Evolutionary conservation across 2,888 invertebrate genomes (phyloP).

Genomic region (Hypsopygia costalis): DNA sequence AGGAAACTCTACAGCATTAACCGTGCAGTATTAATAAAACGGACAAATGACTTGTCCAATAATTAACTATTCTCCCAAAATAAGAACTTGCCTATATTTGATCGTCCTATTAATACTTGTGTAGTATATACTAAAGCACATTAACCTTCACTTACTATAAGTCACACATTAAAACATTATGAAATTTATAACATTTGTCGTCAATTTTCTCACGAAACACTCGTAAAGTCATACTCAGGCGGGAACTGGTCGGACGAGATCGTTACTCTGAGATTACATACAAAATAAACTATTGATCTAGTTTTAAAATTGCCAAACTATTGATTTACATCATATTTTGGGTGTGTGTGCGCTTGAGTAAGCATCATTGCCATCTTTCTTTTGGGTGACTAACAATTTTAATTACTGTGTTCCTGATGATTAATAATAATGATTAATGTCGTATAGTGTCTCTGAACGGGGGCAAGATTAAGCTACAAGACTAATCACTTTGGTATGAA

Average conservation of each 20-base stretch:
- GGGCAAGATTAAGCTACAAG: too few relatives aligned
- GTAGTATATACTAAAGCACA: neutral
- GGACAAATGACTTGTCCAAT: too few relatives aligned
- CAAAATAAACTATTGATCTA: conserved; percentile 29
- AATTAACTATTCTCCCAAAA: too few relatives aligned
- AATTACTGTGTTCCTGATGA: neutral
- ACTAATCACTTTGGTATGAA: too few relatives aligned
- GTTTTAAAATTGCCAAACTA: conserved; percentile 34
- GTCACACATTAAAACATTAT: neutral
- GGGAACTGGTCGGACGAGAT: conserved; percentile 28
- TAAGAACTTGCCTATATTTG: too few relatives aligned
- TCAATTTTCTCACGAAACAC: conserved; percentile 11
- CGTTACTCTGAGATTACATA: conserved; percentile 19
- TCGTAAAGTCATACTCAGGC: conserved; percentile 9
- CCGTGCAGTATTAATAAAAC: too few relatives aligned
- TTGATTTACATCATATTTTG: conserved; percentile 28
- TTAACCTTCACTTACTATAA: conserved; percentile 6
- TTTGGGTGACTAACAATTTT: conserved; percentile 1
- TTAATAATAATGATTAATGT: neutral
- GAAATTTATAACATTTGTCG: conserved; percentile 9
- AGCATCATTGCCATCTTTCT: conserved; percentile 12
- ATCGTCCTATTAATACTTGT: too few relatives aligned
- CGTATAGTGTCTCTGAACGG: too few relatives aligned
- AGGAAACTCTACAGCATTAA: too few relatives aligned
- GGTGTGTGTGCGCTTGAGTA: conserved; percentile 19